Evolutionary conservation across 2,888 invertebrate species (phyloP), one percentile per base, ranked within the genome.

Genomic region (Cheilosia grossa): DNA sequence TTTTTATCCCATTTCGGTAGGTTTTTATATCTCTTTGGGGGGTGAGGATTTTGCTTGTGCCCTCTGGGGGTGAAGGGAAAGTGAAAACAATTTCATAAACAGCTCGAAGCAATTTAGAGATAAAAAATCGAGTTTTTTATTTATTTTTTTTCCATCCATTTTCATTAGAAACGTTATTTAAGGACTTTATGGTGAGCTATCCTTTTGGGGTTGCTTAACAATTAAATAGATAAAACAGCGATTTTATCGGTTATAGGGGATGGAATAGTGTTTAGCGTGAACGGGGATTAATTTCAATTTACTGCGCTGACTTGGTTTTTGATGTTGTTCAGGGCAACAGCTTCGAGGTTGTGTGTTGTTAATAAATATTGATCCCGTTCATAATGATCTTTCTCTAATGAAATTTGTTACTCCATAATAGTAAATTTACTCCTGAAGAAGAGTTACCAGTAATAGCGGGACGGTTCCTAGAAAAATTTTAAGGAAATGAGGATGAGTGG

Each of bases 51-150:
- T 30, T 13, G 30, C 44, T 51, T 56, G 37, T 49, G 42, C n/a
- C 58, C 17, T 17, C 24, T 27, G 24, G 44, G 44, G 67, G 37
- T 56, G n/a, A 6, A 69, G 33, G 21, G 59, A 79, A 80, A 85
- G 83, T 80, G 83, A 80, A 85, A 85, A 75, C 80, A 70, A 85
- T 85, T 75, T 58, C 47, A 59, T 80, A 80, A 80, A 80, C 74
- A 85, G 83, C 74, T 75, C 70, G 59, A 56, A 80, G 70, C 83
- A 80, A 75, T 85, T 80, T 80, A 33, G 54, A 70, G 75, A 80
- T 85, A 85, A 85, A 85, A 80, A 85, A 85, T 75, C 66, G 75
- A 59, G 83, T 75, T 80, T 80, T 66, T 24, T 24, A 21, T 21
- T 75, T 74, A 59, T 27, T 10, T 58, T 47, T 59, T 47, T 30